Percentiles rank a stretch among this genome's conserved stretches.
These are phyloP conservation scores for Murina feae DNA, from an alignment of 2,113 vertebrate genomes.

Conservation along the genomic window DNA sequence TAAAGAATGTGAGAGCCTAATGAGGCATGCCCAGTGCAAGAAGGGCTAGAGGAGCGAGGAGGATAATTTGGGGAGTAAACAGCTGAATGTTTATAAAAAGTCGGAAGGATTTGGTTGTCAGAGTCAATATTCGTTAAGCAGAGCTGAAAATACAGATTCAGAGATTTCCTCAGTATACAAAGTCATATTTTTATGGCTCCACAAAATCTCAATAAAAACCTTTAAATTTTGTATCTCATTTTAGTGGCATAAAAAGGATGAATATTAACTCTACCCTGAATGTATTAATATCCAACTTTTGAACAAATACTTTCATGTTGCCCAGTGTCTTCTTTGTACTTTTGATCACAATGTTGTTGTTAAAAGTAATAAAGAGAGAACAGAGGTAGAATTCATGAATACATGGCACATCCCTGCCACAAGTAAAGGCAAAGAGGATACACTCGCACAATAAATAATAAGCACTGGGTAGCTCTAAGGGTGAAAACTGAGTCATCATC, in stretches of 20 bases:
- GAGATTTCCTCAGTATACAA: neutral
- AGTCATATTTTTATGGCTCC: neutral
- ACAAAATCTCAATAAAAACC: neutral
- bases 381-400: neutral
- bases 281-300: neutral
- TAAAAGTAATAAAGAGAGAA: neutral
- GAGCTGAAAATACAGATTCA: neutral
- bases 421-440: neutral
- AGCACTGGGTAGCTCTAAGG: neutral
- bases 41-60: neutral
- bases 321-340: neutral
- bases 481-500: neutral
- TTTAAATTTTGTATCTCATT: neutral
- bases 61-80: neutral
- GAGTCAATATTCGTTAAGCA: neutral
- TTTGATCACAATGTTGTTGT: neutral
- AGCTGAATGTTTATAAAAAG: neutral
- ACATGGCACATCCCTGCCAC: neutral
- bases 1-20: neutral
- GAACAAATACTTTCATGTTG: neutral
- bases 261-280: neutral
- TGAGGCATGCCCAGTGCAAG: neutral
- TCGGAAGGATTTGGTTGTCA: neutral
- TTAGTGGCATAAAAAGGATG: neutral
- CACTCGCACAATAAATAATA: neutral